phyloP scores from a whole-genome alignment of 2,888 invertebrate species.

The Archips crataeganus region DNA sequence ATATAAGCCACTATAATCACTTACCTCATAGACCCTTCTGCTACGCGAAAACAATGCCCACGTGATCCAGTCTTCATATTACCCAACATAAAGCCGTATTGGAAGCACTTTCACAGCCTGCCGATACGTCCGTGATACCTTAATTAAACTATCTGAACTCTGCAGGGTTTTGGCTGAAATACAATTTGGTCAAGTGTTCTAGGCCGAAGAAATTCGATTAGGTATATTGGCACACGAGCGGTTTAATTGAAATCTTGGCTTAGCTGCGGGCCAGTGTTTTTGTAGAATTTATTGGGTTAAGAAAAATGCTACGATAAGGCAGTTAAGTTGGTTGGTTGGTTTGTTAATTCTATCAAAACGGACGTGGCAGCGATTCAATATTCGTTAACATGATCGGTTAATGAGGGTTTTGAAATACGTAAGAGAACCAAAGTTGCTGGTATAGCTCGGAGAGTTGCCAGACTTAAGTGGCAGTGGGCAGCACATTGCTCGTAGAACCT shows the following conservation, averaged over 20 bases:
- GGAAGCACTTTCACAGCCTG: not conserved
- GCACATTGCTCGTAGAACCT: too few species aligned
- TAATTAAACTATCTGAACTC: not conserved
- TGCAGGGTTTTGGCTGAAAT: conserved; percentile 23
- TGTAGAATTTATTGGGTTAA: not conserved
- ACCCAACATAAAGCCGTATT: not conserved
- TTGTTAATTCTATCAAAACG: not conserved
- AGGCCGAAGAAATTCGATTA: conserved; percentile 26
- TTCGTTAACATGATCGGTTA: too few species aligned
- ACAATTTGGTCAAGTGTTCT: conserved; percentile 22
- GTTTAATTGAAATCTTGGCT: conserved; percentile 36
- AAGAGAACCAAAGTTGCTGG: too few species aligned
- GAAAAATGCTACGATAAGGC: not conserved
- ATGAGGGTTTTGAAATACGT: too few species aligned
- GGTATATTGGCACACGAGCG: conserved; percentile 15
- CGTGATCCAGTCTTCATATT: not conserved
- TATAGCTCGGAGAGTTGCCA: too few species aligned
- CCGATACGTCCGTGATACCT: not conserved
- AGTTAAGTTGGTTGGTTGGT: not conserved
- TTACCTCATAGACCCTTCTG: not conserved
- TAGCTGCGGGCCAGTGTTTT: not conserved
- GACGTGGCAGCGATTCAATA: not conserved
- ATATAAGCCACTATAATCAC: too few species aligned
- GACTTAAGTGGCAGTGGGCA: too few species aligned
- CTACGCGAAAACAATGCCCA: not conserved